Base-by-base conservation (phyloP, 2,888 invertebrate genomes). In the Eurytoma adleriae region DNA sequence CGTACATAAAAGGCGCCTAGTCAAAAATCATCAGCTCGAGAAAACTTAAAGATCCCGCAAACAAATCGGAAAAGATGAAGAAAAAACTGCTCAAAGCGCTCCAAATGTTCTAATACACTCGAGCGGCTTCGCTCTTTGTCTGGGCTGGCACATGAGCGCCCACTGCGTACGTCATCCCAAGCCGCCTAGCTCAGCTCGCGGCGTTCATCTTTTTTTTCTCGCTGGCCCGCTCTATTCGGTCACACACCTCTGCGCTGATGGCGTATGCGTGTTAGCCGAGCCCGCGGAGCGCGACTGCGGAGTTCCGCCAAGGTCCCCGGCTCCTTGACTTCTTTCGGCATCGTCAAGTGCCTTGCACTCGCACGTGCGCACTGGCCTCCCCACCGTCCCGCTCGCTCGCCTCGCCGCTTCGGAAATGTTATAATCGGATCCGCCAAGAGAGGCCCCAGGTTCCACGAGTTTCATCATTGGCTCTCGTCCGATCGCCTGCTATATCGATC, bases 321-420 rank as follows among this genome's bases (percentile, higher is more conserved):
- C 66, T 79, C 75, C 79, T 75, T 70, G 74, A 79, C 79, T 82
- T 62, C 72, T 72, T 75, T 80, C 70, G n/a, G 54, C 14, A 3
- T n/a, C 62, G 59, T 40, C 78, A 76, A 80, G 78, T 75, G 78
- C 69, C 82, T 80, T 81, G 77, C 78, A 77, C 79, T 52, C 73
- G 57, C 56, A 16, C 71, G 30, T 20, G 50, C 61, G 64, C 77
- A 66, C 75, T 72, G 62, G 62, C 62, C 57, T 56, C 48, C 30
- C 2, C 14, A 62, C 40, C 16, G n/a, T 20, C n/a, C 4, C 30
- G 3, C 48, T 59, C 68, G 24, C 67, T 68, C 27, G 30, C 18
- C 30, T 59, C 30, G 24, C 24, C 24, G 24, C 30, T 57, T n/a
- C 30, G 30, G 16, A 24, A 40, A 57, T 67, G 54, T 54, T 77